Evolutionary conservation across 2,113 vertebrate species (phyloP), one percentile per base, ranked within the genome.

Genomic region (Centropristis striata): DNA sequence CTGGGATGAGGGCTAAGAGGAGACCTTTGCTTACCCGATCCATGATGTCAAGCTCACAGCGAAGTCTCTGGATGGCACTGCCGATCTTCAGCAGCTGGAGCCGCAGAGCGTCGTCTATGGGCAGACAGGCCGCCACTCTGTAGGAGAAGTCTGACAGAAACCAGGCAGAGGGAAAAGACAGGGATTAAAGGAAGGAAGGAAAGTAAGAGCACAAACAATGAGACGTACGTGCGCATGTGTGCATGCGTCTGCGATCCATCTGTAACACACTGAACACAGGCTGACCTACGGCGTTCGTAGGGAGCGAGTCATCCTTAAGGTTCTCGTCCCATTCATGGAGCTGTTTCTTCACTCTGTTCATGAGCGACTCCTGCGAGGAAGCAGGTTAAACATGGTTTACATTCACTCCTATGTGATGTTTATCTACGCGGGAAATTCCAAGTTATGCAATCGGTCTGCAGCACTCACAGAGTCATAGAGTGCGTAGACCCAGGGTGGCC

Each of bases 271-370:
- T 36, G 44, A 77, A 59, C 70, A 61, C 64, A 63, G 64, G 36
- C 94, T 73, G 95, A 99, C 98, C 98, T 95, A 99, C 86, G 79
- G 97, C 97, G 76, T 99, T 99, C 41, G 96, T 93, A 14, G 98
- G 98, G 66, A 99, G 97, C 21, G 97, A 98, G 71, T 98, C 97
- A n/a, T 99, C 98, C 85, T 97, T 97, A 14, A 99, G 96, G 78
- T 99, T 99, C 94, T 98, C 98, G 65, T 98, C 98, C 98, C 98
- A 99, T 78, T 99, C 98, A 0, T 96, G 98, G 20, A 99, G 95
- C 86, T 99, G 98, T 81, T 94, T 96, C 93, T 98, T 99, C 85
- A 99, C 97, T 94, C 98, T 95, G 86, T 96, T 97, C 98, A 99
- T 99, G 79, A 99, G 95, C 25, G 96, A 97, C 93, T 99, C 98